A percentile compares a stretch with the other conserved stretches of the same genome.
Evolutionary conservation across 1,140 invertebrate species (phyloP).

Genomic region (Phenacoccus solenopsis): DNA sequence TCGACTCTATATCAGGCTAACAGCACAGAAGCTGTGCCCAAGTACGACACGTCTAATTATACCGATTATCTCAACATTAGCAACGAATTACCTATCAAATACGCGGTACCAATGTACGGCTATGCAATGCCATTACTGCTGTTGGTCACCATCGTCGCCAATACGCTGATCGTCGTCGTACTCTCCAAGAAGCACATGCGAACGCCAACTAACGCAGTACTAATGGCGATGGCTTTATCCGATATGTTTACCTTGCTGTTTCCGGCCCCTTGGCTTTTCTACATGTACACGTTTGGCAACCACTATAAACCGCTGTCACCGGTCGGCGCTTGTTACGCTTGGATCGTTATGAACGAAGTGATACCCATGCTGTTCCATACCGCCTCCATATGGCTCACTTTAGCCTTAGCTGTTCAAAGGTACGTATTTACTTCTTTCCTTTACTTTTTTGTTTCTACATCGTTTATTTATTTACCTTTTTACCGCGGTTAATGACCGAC

Average conservation of each 20-base stretch:
- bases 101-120: slow-evolving; percentile 52
- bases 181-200: slow-evolving; percentile 57
- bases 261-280: slow-evolving; percentile 73
- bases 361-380: slow-evolving; percentile 84
- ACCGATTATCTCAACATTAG: slow-evolving; percentile 45
- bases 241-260: slow-evolving; percentile 85
- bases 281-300: slow-evolving; percentile 81
- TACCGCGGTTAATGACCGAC: too few relatives aligned
- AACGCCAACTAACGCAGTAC: slow-evolving; percentile 51
- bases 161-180: slow-evolving; percentile 73
- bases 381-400: slow-evolving; percentile 79
- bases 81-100: slow-evolving; percentile 48
- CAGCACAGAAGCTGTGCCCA: not conserved
- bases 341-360: slow-evolving; percentile 65
- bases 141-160: slow-evolving; percentile 76
- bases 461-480: too few relatives aligned
- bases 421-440: slow-evolving; percentile 21
- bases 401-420: slow-evolving; percentile 72
- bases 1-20: not conserved
- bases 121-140: slow-evolving; percentile 73
- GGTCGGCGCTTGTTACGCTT: slow-evolving; percentile 59
- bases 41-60: not conserved
- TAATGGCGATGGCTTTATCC: slow-evolving; percentile 76
- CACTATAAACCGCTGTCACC: slow-evolving; percentile 63
- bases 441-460: too few relatives aligned